phyloP scores from a whole-genome alignment of 2,888 invertebrate species.

The Ormyrus labotus region DNA sequence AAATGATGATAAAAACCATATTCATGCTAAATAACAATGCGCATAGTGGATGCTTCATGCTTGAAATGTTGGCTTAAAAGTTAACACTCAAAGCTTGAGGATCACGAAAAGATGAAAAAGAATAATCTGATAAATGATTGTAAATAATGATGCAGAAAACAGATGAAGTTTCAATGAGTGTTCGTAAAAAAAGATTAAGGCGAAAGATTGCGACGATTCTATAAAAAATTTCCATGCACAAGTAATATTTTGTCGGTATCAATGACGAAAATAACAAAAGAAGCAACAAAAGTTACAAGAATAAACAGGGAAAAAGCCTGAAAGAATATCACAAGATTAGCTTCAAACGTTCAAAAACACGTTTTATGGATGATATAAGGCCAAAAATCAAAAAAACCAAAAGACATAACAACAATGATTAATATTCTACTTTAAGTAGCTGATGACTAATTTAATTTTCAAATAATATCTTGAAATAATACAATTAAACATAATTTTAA shows the following conservation, averaged over 20 bases:
- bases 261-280: background rate
- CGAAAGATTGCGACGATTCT: background rate
- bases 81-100: slow-evolving; percentile 49
- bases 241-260: background rate
- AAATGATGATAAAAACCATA: background rate
- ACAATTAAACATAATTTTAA: too few relatives aligned
- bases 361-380: background rate
- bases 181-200: slow-evolving; percentile 6
- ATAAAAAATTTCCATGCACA: slow-evolving; percentile 18
- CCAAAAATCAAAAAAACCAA: too few relatives aligned
- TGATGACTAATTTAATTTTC: too few relatives aligned
- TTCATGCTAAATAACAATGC: slow-evolving; percentile 30
- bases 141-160: slow-evolving; percentile 6
- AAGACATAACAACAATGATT: background rate
- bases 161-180: background rate
- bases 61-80: slow-evolving; percentile 35
- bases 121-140: slow-evolving; percentile 19
- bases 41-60: slow-evolving; percentile 30
- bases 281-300: background rate
- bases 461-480: too few relatives aligned
- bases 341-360: background rate
- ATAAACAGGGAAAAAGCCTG: slow-evolving; percentile 11
- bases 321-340: too few relatives aligned
- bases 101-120: background rate
- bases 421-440: background rate